Evolutionary conservation across 2,113 vertebrate genomes (phyloP).

Genomic region (Lycocorax pyrrhopterus): DNA sequence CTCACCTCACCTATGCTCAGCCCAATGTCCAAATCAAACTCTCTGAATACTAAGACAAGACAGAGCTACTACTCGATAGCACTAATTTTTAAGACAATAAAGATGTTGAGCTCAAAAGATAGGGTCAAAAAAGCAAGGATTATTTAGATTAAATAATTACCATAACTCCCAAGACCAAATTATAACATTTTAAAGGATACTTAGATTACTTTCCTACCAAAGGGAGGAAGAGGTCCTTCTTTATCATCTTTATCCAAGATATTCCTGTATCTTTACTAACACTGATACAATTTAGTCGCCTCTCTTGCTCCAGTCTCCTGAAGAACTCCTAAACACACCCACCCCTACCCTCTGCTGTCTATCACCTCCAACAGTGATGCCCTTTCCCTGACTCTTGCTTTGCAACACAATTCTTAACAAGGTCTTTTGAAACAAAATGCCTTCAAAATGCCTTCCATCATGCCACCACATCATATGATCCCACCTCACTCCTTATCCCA

Average conservation of each 20-base stretch:
- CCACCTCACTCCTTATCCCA: neutral
- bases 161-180: neutral
- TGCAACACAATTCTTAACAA: neutral
- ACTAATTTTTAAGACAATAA: neutral
- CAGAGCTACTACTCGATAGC: neutral
- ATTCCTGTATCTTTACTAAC: neutral
- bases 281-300: neutral
- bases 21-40: neutral
- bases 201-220: neutral
- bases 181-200: neutral
- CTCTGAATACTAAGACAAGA: neutral
- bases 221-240: neutral
- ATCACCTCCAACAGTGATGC: neutral
- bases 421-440: neutral
- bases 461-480: neutral
- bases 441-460: neutral
- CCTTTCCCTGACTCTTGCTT: neutral
- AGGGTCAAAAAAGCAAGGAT: neutral
- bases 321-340: neutral
- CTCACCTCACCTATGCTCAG: neutral
- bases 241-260: neutral
- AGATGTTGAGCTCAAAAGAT: neutral
- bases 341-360: accelerated
- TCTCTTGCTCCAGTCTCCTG: neutral
- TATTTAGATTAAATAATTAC: neutral